phyloP scores from a whole-genome alignment of 1,140 invertebrate species.

The Harlomillsia oculata region DNA sequence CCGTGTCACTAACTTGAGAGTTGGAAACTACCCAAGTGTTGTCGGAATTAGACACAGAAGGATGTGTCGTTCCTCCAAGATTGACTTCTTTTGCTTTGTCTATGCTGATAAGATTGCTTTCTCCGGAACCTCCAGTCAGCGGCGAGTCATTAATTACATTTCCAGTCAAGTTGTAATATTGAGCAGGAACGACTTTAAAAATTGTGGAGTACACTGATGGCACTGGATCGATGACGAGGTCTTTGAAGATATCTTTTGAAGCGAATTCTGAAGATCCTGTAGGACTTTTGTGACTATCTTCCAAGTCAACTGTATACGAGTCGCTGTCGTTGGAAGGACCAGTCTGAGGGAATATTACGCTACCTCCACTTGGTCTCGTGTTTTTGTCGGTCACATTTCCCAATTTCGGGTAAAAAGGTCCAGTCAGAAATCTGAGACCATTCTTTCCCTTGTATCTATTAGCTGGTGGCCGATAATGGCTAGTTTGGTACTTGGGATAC shows the following conservation, averaged over 20 bases:
- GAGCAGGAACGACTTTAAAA: slow-evolving; percentile 11
- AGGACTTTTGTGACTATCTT: not conserved
- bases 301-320: not conserved
- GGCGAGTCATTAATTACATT: not conserved
- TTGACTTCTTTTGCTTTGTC: slow-evolving; percentile 15
- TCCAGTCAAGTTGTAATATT: slow-evolving; percentile 3
- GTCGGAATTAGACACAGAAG: not conserved
- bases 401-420: slow-evolving; percentile 2
- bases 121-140: too few species aligned
- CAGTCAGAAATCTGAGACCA: not conserved
- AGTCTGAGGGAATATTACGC: not conserved
- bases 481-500: not conserved
- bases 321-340: not conserved
- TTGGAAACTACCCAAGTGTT: not conserved
- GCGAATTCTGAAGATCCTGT: not conserved
- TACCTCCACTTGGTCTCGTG: not conserved
- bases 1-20: not conserved
- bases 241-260: not conserved
- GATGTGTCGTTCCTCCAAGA: not conserved
- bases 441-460: not conserved
- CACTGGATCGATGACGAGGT: slow-evolving; percentile 2
- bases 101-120: slow-evolving; percentile 19
- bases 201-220: slow-evolving; percentile 22
- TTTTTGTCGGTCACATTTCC: not conserved
- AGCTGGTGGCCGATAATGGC: not conserved